These are phyloP conservation scores for Sebastes jordani DNA, from an alignment of 2,797 vertebrate genomes.

Conservation along the genomic window DNA sequence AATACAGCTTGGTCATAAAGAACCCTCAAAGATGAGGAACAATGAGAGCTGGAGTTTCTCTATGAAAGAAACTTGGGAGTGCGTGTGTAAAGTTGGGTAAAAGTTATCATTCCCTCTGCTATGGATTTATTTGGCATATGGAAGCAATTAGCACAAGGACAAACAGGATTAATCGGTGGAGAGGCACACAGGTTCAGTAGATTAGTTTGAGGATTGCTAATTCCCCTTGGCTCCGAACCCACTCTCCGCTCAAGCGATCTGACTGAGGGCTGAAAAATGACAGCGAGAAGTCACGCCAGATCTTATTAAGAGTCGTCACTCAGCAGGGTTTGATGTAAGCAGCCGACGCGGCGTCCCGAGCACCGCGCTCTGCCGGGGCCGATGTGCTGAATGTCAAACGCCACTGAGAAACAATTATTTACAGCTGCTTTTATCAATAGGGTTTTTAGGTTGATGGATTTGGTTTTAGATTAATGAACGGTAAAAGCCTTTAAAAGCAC, in stretches of 20 bases:
- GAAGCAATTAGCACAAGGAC: constrained; percentile 79
- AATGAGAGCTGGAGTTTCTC: constrained; percentile 33
- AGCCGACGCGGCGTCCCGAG: constrained; percentile 9
- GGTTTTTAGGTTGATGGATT: constrained; percentile 58
- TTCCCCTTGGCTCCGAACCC: constrained; percentile 63
- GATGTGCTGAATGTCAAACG: constrained; percentile 57
- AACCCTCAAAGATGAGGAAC: constrained; percentile 46
- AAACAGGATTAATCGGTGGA: constrained; percentile 78
- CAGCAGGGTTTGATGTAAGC: constrained; percentile 55
- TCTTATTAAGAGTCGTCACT: constrained; percentile 60
- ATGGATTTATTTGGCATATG: constrained; percentile 72
- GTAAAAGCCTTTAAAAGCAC: constrained; percentile 67
- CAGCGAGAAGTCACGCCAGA: constrained; percentile 63
- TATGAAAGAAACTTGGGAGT: constrained; percentile 28
- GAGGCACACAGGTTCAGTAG: constrained; percentile 70
- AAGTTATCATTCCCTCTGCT: constrained; percentile 55
- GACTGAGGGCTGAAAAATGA: constrained; percentile 63
- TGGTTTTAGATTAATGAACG: constrained; percentile 69
- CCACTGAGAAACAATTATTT: constrained; percentile 68
- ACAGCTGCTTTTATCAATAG: constrained; percentile 61
- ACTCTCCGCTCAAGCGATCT: constrained; percentile 49
- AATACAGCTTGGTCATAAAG: constrained; percentile 24
- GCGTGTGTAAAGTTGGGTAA: constrained; percentile 45
- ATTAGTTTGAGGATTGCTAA: constrained; percentile 77
- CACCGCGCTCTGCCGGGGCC: constrained; percentile 27